Evolutionary conservation across 2,113 vertebrate species (phyloP).

Genomic region (Hydrolagus affinis): DNA sequence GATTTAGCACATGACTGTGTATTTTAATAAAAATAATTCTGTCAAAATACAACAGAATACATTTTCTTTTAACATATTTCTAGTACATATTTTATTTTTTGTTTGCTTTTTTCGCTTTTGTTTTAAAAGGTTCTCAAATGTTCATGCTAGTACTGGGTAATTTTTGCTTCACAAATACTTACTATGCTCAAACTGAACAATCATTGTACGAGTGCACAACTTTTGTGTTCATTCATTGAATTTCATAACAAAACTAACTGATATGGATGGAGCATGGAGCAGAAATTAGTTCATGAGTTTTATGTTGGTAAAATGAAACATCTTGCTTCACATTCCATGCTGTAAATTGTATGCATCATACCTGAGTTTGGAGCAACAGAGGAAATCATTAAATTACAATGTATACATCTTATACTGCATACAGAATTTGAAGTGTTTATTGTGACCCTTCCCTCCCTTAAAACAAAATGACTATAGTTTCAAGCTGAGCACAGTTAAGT

Average conservation of each 20-base stretch:
- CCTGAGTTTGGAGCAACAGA: slow-evolving; percentile 67
- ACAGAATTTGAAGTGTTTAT: slow-evolving; percentile 48
- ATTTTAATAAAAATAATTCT: slow-evolving; percentile 99
- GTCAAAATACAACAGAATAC: slow-evolving; percentile 95
- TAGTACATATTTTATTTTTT: slow-evolving; percentile 69
- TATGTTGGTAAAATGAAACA: slow-evolving; percentile 39
- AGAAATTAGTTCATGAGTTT: slow-evolving; percentile 36
- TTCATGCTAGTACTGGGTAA: slow-evolving; percentile 87
- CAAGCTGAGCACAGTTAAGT: slow-evolving; percentile 62
- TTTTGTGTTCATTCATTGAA: slow-evolving; percentile 47
- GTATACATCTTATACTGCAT: slow-evolving; percentile 41
- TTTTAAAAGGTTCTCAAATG: slow-evolving; percentile 74
- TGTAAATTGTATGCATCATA: slow-evolving; percentile 51
- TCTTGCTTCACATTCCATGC: slow-evolving; percentile 43
- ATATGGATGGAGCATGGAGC: slow-evolving; percentile 33
- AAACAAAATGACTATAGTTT: slow-evolving; percentile 46
- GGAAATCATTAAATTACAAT: slow-evolving; percentile 41
- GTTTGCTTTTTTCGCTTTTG: slow-evolving; percentile 50
- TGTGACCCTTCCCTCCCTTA: slow-evolving; percentile 46
- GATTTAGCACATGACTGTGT: slow-evolving; percentile 77
- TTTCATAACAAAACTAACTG: slow-evolving; percentile 39
- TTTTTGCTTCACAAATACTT: slow-evolving; percentile 72
- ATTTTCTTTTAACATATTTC: slow-evolving; percentile 80
- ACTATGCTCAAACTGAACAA: slow-evolving; percentile 74
- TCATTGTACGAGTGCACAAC: slow-evolving; percentile 74